Base-by-base conservation (phyloP, 2,888 invertebrate genomes). In the Melanophora roralis region DNA sequence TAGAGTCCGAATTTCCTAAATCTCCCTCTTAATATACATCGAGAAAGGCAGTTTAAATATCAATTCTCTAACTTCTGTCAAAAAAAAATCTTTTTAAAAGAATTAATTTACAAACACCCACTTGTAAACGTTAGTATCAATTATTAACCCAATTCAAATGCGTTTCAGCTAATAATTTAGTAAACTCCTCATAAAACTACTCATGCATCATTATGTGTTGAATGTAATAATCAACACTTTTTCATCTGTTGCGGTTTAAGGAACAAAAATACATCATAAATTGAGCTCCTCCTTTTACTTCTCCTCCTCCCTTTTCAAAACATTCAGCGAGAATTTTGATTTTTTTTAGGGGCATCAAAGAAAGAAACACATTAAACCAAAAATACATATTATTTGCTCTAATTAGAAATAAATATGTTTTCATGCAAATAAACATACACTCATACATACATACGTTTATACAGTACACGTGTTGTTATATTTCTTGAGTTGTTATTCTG, bases 371-470 rank as follows among this genome's bases (percentile, higher is more conserved):
- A 4, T 5, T 38, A 34, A 49, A 71, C 6, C 0, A 38, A 55
- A 36, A 45, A 55, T 43, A 9, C 40, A 57, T 49, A 14, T 27
- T 64, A 36, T 71, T 69, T 71, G 76, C 76, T 64, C 64, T 76
- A 80, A 80, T 80, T 80, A 80, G 45, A 76, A 64, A 73, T 49
- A 62, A 68, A 76, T 49, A 68, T 62, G 59, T 43, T 64, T 55
- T 62, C 21, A 47, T 27, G 27, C 6, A 5, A 5, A 5, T 6
- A 27, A 6, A 27, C 53, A 40, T 60, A 9, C 36, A 8, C 11
- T 9, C 8, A 8, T 36, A 36, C 36, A 36, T 36, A 7, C 36
- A 36, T 36, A 36, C 36, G 11, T 6, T 2, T 36, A 34, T 34
- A 34, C 34, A 34, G 27, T 27, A 27, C 11, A 36, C 5, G 12